Percentiles rank a stretch among this genome's conserved stretches.
Evolutionary conservation across 2,113 vertebrate species (phyloP).

Genomic region (Baryphthengus martii): DNA sequence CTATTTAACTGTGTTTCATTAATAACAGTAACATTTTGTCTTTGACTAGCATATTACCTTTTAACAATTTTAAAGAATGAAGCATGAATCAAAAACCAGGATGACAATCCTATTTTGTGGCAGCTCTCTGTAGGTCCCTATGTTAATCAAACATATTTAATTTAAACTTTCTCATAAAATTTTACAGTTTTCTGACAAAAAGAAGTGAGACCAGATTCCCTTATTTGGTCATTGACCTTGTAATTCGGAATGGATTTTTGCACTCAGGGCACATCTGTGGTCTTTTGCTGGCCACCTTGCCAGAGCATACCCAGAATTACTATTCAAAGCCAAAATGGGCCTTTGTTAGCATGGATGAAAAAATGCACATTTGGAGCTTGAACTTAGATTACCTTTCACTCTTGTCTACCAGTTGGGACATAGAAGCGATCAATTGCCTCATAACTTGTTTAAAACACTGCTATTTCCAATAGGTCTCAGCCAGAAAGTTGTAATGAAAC

Average conservation of each 20-base stretch:
- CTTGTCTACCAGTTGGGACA: not conserved
- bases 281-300: not conserved
- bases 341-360: not conserved
- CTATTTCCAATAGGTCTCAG: not conserved
- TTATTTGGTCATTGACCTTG: not conserved
- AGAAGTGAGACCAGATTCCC: not conserved
- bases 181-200: not conserved
- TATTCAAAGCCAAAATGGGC: not conserved
- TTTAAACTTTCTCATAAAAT: not conserved
- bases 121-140: not conserved
- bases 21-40: not conserved
- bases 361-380: not conserved
- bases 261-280: not conserved
- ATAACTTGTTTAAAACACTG: not conserved
- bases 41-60: not conserved
- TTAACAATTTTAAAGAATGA: not conserved
- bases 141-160: not conserved
- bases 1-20: not conserved
- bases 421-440: not conserved
- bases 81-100: not conserved
- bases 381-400: not conserved
- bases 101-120: not conserved
- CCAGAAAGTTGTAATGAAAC: not conserved
- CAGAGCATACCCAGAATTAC: not conserved
- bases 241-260: not conserved